phyloP scores from a whole-genome alignment of 2,797 vertebrate genomes.

The Argentina silus region DNA sequence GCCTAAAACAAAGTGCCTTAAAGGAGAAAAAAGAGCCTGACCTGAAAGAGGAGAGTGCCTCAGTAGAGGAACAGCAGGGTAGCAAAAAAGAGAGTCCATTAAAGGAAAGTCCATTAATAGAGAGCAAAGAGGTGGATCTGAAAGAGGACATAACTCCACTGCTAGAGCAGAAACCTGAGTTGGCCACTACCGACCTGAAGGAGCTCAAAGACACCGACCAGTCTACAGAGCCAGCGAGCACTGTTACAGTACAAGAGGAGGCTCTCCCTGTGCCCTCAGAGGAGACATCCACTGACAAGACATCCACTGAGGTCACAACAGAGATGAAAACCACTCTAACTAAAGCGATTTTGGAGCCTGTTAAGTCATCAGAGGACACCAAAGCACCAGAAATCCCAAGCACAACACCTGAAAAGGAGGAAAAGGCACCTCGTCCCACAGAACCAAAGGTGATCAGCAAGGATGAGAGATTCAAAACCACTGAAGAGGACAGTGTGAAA shows the following conservation, averaged over 20 bases:
- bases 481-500: not conserved
- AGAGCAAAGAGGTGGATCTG: not conserved
- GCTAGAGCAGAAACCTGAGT: constrained; percentile 21
- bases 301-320: constrained; percentile 26
- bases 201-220: constrained; percentile 28
- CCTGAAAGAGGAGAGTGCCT: too few relatives aligned
- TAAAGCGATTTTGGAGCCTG: constrained; percentile 11
- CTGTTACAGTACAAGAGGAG: constrained; percentile 19
- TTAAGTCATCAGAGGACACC: constrained; percentile 14
- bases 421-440: not conserved
- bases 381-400: constrained; percentile 16
- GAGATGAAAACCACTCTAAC: constrained; percentile 14
- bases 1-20: constrained; percentile 22
- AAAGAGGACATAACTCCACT: constrained; percentile 4
- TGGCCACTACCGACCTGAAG: constrained; percentile 1
- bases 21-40: not conserved
- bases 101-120: too few relatives aligned
- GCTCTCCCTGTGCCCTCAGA: constrained; percentile 13
- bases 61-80: not conserved
- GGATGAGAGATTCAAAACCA: constrained; percentile 12
- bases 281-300: constrained; percentile 15
- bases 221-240: constrained; percentile 17
- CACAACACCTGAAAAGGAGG: constrained; percentile 16
- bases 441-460: constrained; percentile 28
- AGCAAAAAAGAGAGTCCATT: too few relatives aligned